phyloP scores from a whole-genome alignment of 2,888 invertebrate genomes.

The Erebia aethiops region DNA sequence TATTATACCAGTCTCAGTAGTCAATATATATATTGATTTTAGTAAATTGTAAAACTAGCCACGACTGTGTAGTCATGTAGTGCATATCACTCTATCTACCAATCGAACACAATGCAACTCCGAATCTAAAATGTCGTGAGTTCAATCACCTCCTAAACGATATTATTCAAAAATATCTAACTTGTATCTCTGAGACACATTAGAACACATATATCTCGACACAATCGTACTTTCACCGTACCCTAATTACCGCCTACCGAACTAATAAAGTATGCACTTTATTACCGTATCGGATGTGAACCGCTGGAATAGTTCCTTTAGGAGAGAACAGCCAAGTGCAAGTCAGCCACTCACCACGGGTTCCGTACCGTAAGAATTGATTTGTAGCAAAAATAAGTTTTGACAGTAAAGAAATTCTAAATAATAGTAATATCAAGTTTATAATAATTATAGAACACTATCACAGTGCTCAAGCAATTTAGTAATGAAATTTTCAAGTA shows the following conservation, averaged over 20 bases:
- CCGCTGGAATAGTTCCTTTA: background rate
- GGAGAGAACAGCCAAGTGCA: background rate
- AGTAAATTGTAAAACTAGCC: background rate
- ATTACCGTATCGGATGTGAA: constrained; percentile 7
- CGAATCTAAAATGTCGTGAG: constrained; percentile 17
- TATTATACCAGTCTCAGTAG: too few relatives aligned
- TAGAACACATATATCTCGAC: constrained; percentile 43
- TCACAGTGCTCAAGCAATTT: too few relatives aligned
- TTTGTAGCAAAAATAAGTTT: too few relatives aligned
- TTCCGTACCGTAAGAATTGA: background rate
- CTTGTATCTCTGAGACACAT: constrained; percentile 30
- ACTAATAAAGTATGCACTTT: constrained; percentile 33
- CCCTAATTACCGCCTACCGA: constrained; percentile 46
- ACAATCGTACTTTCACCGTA: constrained; percentile 51
- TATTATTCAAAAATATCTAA: constrained; percentile 12
- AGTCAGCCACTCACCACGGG: background rate
- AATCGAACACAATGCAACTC: constrained; percentile 16
- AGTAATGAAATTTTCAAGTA: too few relatives aligned
- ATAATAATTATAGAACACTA: too few relatives aligned
- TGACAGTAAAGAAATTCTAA: too few relatives aligned
- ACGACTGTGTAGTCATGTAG: background rate
- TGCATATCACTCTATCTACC: background rate
- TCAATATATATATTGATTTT: background rate
- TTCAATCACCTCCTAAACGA: constrained; percentile 24
- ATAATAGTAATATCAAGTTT: too few relatives aligned